Evolutionary conservation across 2,888 invertebrate species (phyloP).

Genomic region (Platycnemis pennipes): DNA sequence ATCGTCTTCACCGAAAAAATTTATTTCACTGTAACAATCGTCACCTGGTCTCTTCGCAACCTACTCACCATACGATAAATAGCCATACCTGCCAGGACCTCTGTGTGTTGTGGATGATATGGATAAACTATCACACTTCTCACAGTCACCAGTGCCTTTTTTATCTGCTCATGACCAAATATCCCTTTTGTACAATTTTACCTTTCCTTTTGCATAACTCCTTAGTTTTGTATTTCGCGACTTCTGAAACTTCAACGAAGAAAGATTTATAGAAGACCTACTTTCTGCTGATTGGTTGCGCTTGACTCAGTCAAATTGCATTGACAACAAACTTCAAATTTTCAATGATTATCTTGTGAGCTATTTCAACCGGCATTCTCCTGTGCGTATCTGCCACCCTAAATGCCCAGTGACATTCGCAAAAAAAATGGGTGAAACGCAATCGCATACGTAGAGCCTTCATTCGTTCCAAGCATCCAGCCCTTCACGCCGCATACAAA

Average conservation of each 20-base stretch:
- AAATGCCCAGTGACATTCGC: neutral
- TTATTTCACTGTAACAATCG: neutral
- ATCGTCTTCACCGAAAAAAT: neutral
- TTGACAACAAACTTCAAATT: neutral
- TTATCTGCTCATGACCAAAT: no score
- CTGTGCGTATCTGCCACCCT: neutral
- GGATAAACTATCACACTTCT: no score
- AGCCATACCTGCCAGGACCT: no score
- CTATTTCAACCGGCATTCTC: neutral
- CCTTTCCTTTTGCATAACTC: no score
- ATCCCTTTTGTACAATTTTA: no score
- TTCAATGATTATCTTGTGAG: neutral
- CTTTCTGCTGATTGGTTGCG: neutral
- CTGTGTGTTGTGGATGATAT: neutral
- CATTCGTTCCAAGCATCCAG: neutral
- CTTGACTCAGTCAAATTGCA: neutral
- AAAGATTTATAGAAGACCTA: neutral
- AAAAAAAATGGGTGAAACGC: neutral
- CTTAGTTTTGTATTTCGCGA: neutral
- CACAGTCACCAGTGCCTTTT: no score
- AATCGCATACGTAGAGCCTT: neutral
- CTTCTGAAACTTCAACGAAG: neutral
- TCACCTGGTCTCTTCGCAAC: neutral
- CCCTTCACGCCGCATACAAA: neutral
- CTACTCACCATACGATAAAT: no score